Conservation (phyloP, 2,888 invertebrate species). For the Steromphala cineraria region DNA sequence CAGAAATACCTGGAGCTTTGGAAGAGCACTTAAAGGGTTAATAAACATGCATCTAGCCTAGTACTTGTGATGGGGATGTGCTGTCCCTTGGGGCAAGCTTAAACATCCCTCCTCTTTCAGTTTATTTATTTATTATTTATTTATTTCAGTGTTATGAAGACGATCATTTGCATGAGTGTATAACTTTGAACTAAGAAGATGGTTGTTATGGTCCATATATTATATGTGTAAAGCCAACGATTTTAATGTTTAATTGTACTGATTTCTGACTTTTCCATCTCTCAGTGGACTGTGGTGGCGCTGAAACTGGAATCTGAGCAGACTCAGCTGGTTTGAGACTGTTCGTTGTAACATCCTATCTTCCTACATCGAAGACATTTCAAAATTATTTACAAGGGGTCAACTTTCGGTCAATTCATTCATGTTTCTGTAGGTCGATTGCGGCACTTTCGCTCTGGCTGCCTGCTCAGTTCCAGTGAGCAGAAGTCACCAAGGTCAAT, state of each 20-base stretch:
- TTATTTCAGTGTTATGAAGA: slow-evolving; percentile 20
- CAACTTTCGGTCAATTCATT: slow-evolving; percentile 19
- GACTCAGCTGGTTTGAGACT: slow-evolving; percentile 28
- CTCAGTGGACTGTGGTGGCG: not conserved
- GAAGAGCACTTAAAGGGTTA: slow-evolving; percentile 19
- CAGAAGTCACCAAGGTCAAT: not conserved
- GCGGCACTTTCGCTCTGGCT: slow-evolving; percentile 15
- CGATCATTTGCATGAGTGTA: slow-evolving; percentile 27
- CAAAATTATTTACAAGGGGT: not conserved
- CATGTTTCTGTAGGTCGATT: slow-evolving; percentile 19
- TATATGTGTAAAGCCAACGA: slow-evolving; percentile 29
- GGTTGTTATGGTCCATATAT: slow-evolving; percentile 29
- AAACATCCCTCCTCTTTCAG: slow-evolving; percentile 18
- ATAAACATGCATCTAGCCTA: slow-evolving; percentile 18
- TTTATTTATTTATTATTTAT: slow-evolving; percentile 8
- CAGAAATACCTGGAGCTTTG: slow-evolving; percentile 12
- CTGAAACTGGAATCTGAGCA: slow-evolving; percentile 2
- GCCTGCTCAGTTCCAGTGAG: slow-evolving; percentile 6
- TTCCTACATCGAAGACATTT: not conserved
- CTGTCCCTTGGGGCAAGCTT: not conserved
- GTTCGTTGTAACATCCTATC: slow-evolving; percentile 23
- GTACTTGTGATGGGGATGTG: slow-evolving; percentile 9
- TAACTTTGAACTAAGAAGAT: slow-evolving; percentile 26
- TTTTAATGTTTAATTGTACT: slow-evolving; percentile 25
- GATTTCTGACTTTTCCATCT: slow-evolving; percentile 16